A percentile compares a stretch with the other conserved stretches of the same genome.
Conservation (phyloP, 2,113 vertebrate genomes). For the Apaloderma vittatum region DNA sequence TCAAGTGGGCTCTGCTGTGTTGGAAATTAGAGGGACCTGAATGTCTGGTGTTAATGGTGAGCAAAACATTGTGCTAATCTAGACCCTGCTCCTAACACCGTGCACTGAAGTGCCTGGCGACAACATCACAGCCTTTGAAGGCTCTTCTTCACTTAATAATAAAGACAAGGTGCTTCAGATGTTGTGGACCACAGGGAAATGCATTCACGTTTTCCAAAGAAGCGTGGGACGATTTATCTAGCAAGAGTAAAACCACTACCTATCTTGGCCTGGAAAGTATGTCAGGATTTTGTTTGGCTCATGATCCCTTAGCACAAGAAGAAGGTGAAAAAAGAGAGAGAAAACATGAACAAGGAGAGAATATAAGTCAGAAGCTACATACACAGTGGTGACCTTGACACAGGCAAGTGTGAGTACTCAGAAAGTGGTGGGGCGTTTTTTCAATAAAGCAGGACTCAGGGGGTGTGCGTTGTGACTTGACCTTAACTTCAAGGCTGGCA, state of each 20-base stretch:
- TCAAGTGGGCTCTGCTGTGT: not conserved
- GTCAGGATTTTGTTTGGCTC: not conserved
- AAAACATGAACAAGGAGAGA: not conserved
- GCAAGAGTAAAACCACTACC: not conserved
- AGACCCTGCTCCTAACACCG: not conserved
- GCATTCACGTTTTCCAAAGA: not conserved
- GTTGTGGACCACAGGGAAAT: not conserved
- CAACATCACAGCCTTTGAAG: not conserved
- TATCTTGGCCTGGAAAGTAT: not conserved
- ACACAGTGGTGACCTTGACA: not conserved
- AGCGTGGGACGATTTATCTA: not conserved
- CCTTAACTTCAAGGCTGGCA: not conserved
- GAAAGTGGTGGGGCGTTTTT: not conserved
- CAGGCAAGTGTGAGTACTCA: not conserved
- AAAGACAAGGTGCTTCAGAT: not conserved
- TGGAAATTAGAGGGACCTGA: constrained; percentile 1
- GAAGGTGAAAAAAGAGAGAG: not conserved
- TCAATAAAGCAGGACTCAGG: not conserved
- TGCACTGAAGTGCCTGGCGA: not conserved
- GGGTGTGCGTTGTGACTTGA: not conserved
- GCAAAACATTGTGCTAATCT: not conserved
- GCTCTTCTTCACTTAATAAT: not conserved
- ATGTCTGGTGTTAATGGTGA: not conserved
- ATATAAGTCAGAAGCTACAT: not conserved
- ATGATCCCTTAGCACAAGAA: not conserved